These are phyloP conservation scores for Kryptopterus vitreolus DNA, from an alignment of 2,797 vertebrate genomes.

Conservation along the genomic window DNA sequence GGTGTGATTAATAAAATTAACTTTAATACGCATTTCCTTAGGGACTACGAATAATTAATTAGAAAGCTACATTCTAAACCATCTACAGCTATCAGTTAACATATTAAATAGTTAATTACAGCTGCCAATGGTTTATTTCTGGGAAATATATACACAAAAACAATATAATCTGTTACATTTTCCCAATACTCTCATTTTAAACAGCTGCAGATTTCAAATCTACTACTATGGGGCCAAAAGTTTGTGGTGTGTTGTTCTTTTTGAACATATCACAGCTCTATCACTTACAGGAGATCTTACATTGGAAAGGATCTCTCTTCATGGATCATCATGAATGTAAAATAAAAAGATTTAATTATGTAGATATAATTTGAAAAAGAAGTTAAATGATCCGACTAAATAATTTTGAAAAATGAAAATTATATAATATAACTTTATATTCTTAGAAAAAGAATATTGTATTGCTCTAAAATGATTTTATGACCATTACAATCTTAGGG, in stretches of 20 bases:
- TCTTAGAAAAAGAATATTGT: neutral
- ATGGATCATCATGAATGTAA: no score
- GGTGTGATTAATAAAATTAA: constrained; percentile 33
- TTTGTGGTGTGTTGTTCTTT: no score
- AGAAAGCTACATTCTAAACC: constrained; percentile 30
- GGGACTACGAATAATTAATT: constrained; percentile 41
- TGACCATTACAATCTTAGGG: neutral
- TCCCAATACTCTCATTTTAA: neutral
- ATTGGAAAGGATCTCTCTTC: no score
- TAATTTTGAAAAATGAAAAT: no score
- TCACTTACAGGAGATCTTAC: no score
- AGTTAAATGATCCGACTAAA: no score
- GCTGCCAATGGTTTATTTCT: constrained; percentile 34
- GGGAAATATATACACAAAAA: constrained; percentile 35
- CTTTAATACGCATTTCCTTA: constrained; percentile 40
- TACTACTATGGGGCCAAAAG: no score
- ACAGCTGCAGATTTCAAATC: no score
- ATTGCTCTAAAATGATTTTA: neutral
- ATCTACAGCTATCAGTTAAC: neutral
- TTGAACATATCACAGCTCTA: no score
- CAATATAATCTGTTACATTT: constrained; percentile 4
- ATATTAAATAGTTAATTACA: constrained; percentile 31
- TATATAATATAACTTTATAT: no score
- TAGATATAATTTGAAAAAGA: neutral
- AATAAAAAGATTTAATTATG: neutral